Evolutionary conservation across 2,888 invertebrate species (phyloP), one percentile per base, ranked within the genome.

Genomic region (Gasteruption jaculator): DNA sequence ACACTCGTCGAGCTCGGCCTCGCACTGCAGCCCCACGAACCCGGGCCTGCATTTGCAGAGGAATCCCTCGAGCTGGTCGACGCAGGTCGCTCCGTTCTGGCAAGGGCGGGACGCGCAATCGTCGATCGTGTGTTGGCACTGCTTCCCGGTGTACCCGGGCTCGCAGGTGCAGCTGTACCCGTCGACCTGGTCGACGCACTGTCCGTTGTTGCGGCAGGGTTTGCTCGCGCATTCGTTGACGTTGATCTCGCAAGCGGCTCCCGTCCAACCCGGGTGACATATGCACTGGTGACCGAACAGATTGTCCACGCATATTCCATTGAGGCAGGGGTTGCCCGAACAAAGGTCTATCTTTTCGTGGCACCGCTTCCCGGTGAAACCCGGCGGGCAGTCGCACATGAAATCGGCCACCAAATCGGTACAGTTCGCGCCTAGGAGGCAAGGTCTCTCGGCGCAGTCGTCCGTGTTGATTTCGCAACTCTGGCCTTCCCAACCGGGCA

Each of bases 401-500:
- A 95, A 99, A 68, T 96, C 96, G 49, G 90, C 90, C 0, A 96
- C 83, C 54, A 95, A 76, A 71, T 97, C 97, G 0, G 93, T 92
- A 68, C 96, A 96, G 53, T 88, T 88, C 1, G 94, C 86, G 1
- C 87, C 90, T 18, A 96, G 74, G 1, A 93, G 76, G 66, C 94
- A 94, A 18, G 95, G 95, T 52, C 85, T 84, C 68, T 93, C 93
- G 5, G 89, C 85, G 68, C 95, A 96, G 63, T 96, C 95, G 61
- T 96, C 86, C 48, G 83, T 89, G 64, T 94, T 92, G n/a, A 78
- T 79, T 65, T 94, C 92, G 69, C 99, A 99, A 46, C 86, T 85
- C 57, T 91, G 87, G 45, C 99, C 99, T 68, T 93, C 92, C 96
- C 97, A 99, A 26, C 99, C 99, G 14, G 92, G 86, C 38, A 90